Conservation (phyloP, 2,113 vertebrate genomes). For the Rana temporaria region DNA sequence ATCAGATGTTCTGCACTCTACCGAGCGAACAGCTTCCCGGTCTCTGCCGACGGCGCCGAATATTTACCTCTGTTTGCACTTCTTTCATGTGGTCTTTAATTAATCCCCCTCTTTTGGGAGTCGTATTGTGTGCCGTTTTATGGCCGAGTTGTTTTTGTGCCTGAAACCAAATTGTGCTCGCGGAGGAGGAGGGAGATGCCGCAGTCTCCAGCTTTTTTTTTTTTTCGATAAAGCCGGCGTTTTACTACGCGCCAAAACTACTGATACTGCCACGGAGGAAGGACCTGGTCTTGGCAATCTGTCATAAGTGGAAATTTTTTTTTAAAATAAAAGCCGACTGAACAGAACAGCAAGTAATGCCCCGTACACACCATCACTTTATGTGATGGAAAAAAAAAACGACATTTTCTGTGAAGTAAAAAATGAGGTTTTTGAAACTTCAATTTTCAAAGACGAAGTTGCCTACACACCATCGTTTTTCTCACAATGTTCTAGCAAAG, state of each 20-base stretch:
- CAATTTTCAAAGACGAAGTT: no score
- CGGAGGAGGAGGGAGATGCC: conserved; percentile 12
- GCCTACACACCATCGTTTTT: no score
- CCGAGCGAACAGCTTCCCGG: conserved; percentile 29
- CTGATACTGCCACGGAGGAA: background rate
- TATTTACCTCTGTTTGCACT: conserved; percentile 45
- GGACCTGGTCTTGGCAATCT: background rate
- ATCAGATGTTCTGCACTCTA: conserved; percentile 25
- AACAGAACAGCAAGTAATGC: no score
- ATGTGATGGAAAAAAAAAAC: no score
- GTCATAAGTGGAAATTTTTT: background rate
- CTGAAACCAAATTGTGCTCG: conserved; percentile 34
- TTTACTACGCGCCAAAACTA: background rate
- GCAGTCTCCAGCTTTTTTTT: conserved; percentile 22
- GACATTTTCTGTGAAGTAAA: no score
- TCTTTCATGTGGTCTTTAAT: conserved; percentile 50
- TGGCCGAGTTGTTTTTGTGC: conserved; percentile 42
- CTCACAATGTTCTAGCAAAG: no score
- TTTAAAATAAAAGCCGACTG: background rate
- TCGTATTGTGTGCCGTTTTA: conserved; percentile 36
- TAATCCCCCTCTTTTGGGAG: conserved; percentile 48
- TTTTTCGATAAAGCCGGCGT: conserved; percentile 9
- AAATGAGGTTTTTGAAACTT: no score
- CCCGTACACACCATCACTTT: no score
- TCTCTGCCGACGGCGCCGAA: conserved; percentile 27